These are phyloP conservation scores for Bungarus multicinctus DNA, from an alignment of 2,113 vertebrate species.

Conservation along the genomic window DNA sequence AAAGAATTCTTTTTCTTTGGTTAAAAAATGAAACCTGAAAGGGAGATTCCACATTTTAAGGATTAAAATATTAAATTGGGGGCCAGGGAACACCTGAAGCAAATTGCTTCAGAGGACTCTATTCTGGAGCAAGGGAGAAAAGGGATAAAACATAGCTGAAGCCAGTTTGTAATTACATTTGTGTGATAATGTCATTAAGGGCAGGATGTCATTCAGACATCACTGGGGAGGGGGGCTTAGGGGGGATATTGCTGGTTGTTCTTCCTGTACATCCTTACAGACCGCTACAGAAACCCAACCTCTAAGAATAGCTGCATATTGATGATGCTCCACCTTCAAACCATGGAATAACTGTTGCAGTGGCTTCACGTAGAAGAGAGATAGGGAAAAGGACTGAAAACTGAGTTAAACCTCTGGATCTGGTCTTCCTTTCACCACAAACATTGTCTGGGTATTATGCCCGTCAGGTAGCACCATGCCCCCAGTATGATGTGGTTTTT, in stretches of 20 bases:
- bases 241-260: too few relatives aligned
- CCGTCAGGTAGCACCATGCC: neutral
- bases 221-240: too few relatives aligned
- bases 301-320: neutral
- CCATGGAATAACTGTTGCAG: neutral
- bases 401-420: neutral
- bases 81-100: neutral
- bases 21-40: neutral
- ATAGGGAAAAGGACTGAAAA: neutral
- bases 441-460: neutral
- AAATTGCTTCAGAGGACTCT: neutral
- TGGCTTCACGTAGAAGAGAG: neutral
- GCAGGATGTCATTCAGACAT: too few relatives aligned
- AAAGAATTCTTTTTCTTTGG: neutral
- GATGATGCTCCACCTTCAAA: neutral
- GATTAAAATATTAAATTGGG: neutral
- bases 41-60: neutral
- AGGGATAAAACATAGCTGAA: neutral
- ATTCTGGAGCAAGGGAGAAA: neutral
- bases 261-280: too few relatives aligned
- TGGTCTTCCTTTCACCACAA: neutral
- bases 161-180: neutral
- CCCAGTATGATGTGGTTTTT: neutral
- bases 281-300: neutral
- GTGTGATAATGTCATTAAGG: neutral